phyloP scores from a whole-genome alignment of 2,888 invertebrate genomes.

The Hetaerina titia region DNA sequence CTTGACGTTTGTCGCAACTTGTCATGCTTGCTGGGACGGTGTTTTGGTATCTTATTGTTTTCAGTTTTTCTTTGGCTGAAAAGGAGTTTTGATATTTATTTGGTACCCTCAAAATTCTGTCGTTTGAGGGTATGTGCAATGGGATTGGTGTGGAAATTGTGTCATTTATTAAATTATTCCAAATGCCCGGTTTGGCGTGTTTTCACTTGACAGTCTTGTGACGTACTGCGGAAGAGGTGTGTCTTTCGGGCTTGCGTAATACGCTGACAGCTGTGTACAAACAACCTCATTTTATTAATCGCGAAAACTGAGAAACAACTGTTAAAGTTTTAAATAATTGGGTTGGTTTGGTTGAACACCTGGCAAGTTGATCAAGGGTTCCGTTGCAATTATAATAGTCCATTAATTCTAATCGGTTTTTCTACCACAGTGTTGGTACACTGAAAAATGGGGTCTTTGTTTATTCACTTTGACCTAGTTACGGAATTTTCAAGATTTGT shows the following conservation, averaged over 20 bases:
- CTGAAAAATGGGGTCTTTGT: too few relatives aligned
- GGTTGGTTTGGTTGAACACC: too few relatives aligned
- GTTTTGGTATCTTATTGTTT: conserved; percentile 13
- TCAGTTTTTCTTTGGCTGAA: background rate
- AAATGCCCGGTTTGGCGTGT: conserved; percentile 17
- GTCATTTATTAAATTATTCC: background rate
- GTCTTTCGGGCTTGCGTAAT: conserved; percentile 66
- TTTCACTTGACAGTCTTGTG: conserved; percentile 50
- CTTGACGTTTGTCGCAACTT: background rate
- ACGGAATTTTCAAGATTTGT: too few relatives aligned
- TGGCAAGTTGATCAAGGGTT: too few relatives aligned
- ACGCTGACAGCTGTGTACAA: conserved; percentile 63
- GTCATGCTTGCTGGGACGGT: background rate
- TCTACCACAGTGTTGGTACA: too few relatives aligned
- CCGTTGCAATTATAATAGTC: too few relatives aligned
- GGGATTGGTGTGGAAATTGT: background rate
- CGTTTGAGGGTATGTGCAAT: background rate
- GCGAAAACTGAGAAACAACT: background rate
- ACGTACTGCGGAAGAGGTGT: conserved; percentile 67
- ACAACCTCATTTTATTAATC: background rate
- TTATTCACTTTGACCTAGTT: too few relatives aligned
- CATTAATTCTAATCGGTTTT: too few relatives aligned
- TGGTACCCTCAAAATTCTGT: background rate
- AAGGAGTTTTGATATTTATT: background rate
- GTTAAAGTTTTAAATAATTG: background rate